Conservation (phyloP, 2,888 invertebrate genomes). For the Hyposoter dolosus region DNA sequence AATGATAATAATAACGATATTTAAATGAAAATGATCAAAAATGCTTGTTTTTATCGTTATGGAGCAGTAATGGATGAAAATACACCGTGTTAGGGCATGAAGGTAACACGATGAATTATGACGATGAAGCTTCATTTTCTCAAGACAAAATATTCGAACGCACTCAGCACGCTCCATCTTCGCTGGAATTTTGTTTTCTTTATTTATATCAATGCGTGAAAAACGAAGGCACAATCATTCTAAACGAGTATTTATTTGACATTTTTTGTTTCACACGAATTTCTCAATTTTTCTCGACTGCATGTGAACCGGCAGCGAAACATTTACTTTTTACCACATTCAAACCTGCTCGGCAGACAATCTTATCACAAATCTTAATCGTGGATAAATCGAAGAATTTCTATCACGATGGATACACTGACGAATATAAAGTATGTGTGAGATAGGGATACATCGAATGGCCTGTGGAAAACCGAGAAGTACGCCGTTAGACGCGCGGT, state of each 20-base stretch:
- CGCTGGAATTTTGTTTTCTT: too few relatives aligned
- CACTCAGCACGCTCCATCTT: background rate
- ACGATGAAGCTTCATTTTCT: conserved; percentile 35
- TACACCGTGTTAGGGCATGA: conserved; percentile 40
- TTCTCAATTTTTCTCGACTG: background rate
- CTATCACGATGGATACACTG: conserved; percentile 19
- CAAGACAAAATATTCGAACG: background rate
- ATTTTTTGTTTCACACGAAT: background rate
- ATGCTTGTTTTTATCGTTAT: background rate
- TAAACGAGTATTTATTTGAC: background rate
- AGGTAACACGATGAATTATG: conserved; percentile 57
- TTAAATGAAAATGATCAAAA: background rate
- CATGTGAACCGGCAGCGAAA: background rate
- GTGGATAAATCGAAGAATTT: conserved; percentile 51
- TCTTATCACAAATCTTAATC: conserved; percentile 25
- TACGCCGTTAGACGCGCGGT: conserved; percentile 47
- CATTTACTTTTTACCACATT: background rate
- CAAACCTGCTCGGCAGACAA: conserved; percentile 1
- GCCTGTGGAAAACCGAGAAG: conserved; percentile 39
- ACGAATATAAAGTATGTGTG: background rate
- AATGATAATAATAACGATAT: background rate
- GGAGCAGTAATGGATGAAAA: conserved; percentile 44
- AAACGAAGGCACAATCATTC: background rate
- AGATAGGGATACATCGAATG: conserved; percentile 1
- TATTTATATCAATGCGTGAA: too few relatives aligned